A percentile compares a stretch with the other conserved stretches of the same genome.
Evolutionary conservation across 2,797 vertebrate species (phyloP).

Genomic region (Danionella dracula): DNA sequence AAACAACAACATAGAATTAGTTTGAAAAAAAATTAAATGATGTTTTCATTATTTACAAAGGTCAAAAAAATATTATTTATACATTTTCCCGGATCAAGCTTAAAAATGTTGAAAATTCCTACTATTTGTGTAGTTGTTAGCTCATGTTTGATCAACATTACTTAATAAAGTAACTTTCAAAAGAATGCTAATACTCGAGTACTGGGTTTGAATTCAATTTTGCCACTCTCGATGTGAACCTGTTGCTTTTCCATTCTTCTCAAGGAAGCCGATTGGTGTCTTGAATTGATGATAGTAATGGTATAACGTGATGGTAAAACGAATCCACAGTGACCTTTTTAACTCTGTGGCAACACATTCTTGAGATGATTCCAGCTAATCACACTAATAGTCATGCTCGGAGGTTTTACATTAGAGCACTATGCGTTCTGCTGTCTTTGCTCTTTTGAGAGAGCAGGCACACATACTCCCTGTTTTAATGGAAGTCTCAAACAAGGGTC

Average conservation of each 20-base stretch:
- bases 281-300: constrained; percentile 57
- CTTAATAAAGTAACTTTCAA: too few relatives aligned
- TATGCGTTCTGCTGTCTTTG: constrained; percentile 56
- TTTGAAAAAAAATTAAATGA: too few relatives aligned
- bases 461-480: constrained; percentile 41
- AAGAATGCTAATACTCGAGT: too few relatives aligned
- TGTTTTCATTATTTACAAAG: too few relatives aligned
- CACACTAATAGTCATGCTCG: constrained; percentile 59
- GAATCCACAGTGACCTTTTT: constrained; percentile 77
- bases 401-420: constrained; percentile 48
- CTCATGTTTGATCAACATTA: too few relatives aligned
- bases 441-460: constrained; percentile 50
- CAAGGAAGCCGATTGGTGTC: neutral
- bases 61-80: too few relatives aligned
- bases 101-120: too few relatives aligned
- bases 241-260: neutral
- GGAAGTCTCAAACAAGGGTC: constrained; percentile 52
- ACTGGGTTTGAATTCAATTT: too few relatives aligned
- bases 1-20: too few relatives aligned
- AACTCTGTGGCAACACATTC: constrained; percentile 66
- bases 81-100: too few relatives aligned
- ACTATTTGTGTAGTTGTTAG: too few relatives aligned
- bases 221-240: too few relatives aligned
- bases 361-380: constrained; percentile 72
- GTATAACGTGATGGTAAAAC: constrained; percentile 75